Conservation (phyloP, 2,113 vertebrate species). For the Gymnobelideus leadbeateri region DNA sequence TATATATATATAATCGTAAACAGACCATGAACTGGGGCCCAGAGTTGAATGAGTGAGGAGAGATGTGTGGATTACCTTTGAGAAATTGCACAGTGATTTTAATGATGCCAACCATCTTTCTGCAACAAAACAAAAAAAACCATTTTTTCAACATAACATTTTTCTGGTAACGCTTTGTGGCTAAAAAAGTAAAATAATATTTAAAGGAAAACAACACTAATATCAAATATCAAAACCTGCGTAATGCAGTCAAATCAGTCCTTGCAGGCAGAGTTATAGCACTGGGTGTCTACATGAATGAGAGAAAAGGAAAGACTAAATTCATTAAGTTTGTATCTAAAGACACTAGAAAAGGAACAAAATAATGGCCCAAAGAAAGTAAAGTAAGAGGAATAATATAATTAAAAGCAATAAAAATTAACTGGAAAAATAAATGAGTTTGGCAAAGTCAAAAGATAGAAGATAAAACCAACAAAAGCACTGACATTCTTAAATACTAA, state of each 20-base stretch:
- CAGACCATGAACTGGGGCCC: not conserved
- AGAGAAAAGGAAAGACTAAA: not conserved
- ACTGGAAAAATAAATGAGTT: not conserved
- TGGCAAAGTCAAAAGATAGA: not conserved
- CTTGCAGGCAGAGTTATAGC: not conserved
- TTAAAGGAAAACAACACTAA: not conserved
- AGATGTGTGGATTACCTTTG: not conserved
- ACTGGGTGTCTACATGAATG: not conserved
- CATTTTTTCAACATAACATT: not conserved
- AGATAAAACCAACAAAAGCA: not conserved
- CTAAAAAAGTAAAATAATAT: not conserved
- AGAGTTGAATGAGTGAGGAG: not conserved
- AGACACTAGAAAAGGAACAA: not conserved
- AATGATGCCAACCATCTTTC: not conserved
- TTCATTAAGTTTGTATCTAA: not conserved
- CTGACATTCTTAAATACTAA: not conserved
- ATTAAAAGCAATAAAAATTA: constrained; percentile 1
- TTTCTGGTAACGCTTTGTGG: not conserved
- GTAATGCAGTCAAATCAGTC: not conserved
- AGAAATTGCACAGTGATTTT: not conserved
- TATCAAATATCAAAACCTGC: not conserved
- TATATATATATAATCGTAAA: not conserved
- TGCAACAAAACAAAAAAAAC: too few relatives aligned
- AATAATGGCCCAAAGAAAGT: not conserved
- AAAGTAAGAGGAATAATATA: not conserved